phyloP scores from a whole-genome alignment of 2,888 invertebrate genomes.

The Diabrotica balteata region DNA sequence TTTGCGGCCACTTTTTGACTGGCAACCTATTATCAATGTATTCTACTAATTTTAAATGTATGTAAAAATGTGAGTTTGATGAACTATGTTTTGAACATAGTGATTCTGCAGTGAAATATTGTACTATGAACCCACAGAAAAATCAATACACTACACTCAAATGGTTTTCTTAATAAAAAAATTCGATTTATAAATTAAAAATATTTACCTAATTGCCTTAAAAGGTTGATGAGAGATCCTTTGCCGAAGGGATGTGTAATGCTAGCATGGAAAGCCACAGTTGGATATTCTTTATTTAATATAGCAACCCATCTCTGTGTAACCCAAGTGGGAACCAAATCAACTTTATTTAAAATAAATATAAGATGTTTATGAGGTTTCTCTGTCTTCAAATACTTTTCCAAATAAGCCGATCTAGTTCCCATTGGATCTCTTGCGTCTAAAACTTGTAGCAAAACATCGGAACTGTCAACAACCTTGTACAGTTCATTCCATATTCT shows the following conservation, averaged over 20 bases:
- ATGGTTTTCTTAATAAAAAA: neutral
- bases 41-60: too few relatives aligned
- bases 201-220: slow-evolving; percentile 82
- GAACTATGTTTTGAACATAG: too few relatives aligned
- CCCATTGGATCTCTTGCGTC: slow-evolving; percentile 98
- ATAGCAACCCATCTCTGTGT: slow-evolving; percentile 97
- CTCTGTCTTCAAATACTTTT: slow-evolving; percentile 91
- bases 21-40: too few relatives aligned
- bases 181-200: slow-evolving; percentile 17
- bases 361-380: slow-evolving; percentile 97
- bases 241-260: slow-evolving; percentile 98
- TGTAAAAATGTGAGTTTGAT: too few relatives aligned
- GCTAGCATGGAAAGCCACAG: slow-evolving; percentile 98
- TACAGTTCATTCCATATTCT: slow-evolving; percentile 99
- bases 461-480: slow-evolving; percentile 98
- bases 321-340: slow-evolving; percentile 96
- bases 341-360: slow-evolving; percentile 96
- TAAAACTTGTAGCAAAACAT: slow-evolving; percentile 93
- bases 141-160: too few relatives aligned
- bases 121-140: too few relatives aligned
- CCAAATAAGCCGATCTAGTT: slow-evolving; percentile 90
- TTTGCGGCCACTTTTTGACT: too few relatives aligned
- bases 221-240: slow-evolving; percentile 93
- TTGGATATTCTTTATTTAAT: slow-evolving; percentile 93
- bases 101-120: too few relatives aligned